phyloP scores from a whole-genome alignment of 2,797 vertebrate species.

The Triplophysa bombifrons region DNA sequence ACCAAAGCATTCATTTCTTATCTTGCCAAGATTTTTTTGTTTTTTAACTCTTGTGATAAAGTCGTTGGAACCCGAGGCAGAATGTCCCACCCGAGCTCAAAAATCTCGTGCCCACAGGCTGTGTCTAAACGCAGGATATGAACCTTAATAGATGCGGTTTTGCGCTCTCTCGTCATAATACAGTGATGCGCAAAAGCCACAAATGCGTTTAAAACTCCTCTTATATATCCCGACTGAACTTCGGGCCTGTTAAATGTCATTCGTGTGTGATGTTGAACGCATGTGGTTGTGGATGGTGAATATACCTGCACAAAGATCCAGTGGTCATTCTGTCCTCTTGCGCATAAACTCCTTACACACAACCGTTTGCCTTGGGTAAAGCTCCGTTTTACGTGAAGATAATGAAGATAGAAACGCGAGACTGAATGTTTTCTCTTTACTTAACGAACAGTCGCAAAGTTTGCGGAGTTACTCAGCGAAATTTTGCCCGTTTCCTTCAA shows the following conservation, averaged over 20 bases:
- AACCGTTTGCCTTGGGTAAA: neutral
- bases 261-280: neutral
- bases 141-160: neutral
- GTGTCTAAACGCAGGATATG: neutral
- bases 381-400: constrained; percentile 3
- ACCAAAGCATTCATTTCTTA: neutral
- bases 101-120: neutral
- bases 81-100: neutral
- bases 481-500: constrained; percentile 47
- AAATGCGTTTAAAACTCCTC: neutral
- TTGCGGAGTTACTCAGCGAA: constrained; percentile 7
- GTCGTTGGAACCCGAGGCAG: neutral
- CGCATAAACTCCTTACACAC: constrained; percentile 4
- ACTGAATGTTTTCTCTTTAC: neutral
- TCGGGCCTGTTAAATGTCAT: neutral
- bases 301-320: constrained; percentile 73
- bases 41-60: neutral
- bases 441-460: neutral
- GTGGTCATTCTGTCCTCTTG: constrained; percentile 67
- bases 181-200: neutral
- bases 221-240: neutral
- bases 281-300: constrained; percentile 39
- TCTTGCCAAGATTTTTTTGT: neutral
- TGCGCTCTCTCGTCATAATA: neutral
- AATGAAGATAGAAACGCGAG: neutral